Base-by-base conservation (phyloP, 1,140 invertebrate species). In the Chrysoperla carnea region DNA sequence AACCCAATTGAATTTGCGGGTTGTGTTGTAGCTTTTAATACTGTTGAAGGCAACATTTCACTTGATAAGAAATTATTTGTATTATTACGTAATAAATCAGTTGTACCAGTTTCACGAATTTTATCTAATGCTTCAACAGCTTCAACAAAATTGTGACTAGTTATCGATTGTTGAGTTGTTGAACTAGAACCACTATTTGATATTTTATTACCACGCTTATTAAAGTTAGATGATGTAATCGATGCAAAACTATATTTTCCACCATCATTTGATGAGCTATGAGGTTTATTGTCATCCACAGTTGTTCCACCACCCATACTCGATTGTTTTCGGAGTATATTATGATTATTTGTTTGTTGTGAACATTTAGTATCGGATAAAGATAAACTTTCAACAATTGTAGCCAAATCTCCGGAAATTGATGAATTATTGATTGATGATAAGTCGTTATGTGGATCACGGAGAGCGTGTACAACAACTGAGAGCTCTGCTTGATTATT, bases 381-480 rank as follows among this genome's bases (percentile, higher is more conserved):
- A 0, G 80, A 73, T 6, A 84, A 59, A 43, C 77, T 81, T 60
- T 88, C 84, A 8, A 87, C 81, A 54, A 88, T 87, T 17, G 84
- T 87, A 1, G 82, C 83, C 41, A 89, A 63, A 65, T 89, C 84
- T 55, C 70, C 72, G 0, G 66, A 63, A 39, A 61, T 71, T 3
- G 72, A 76, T 4, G 8, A 11, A 55, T 76, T 75, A 49, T 79
- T 78, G 23, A 78, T 77, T 3, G 73, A 67, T 1, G 75, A 76
- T 28, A 78, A 51, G 59, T 81, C 68, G 52, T 70, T 48, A 58
- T 70, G 63, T 15, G 69, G 61, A 50, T 77, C 76, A 6, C 74
- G 64, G 44, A 75, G 59, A 6, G 68, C 65, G 61, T 63, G 72
- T 35, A 73, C 62, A 39, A 73, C 70, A 13, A 72, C 69, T 0